These are phyloP conservation scores for Cyprinus carpio DNA, from an alignment of 2,113 vertebrate species.

Conservation along the genomic window DNA sequence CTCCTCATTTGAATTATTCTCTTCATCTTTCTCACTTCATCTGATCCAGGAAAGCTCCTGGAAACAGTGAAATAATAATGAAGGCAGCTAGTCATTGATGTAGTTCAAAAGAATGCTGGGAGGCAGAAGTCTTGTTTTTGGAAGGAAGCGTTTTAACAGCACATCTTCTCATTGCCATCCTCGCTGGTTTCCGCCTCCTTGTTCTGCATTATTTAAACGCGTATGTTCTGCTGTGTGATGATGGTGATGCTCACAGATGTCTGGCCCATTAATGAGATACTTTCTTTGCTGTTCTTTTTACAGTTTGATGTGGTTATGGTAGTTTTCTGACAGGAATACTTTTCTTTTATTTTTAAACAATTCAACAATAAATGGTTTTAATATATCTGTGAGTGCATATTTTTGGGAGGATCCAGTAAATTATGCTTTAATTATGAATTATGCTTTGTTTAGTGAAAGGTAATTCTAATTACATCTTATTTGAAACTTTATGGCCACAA, in stretches of 20 bases:
- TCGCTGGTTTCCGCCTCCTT: slow-evolving; percentile 40
- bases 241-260: slow-evolving; percentile 39
- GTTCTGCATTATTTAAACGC: slow-evolving; percentile 55
- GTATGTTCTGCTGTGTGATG: slow-evolving; percentile 40
- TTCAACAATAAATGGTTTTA: background rate
- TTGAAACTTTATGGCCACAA: background rate
- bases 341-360: background rate
- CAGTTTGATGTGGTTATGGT: background rate
- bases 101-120: slow-evolving; percentile 6
- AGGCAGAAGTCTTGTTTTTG: slow-evolving; percentile 5
- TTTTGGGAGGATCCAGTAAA: background rate
- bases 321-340: background rate
- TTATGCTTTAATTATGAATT: background rate
- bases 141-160: background rate
- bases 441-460: background rate
- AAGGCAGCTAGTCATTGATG: background rate
- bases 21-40: background rate
- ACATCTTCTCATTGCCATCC: background rate
- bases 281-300: background rate
- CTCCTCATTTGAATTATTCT: background rate
- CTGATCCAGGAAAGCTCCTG: background rate
- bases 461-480: background rate
- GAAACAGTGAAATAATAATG: slow-evolving; percentile 12
- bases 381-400: background rate
- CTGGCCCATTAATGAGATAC: slow-evolving; percentile 32